Base-by-base conservation (phyloP, 2,113 vertebrate species). In the Pagrus major region DNA sequence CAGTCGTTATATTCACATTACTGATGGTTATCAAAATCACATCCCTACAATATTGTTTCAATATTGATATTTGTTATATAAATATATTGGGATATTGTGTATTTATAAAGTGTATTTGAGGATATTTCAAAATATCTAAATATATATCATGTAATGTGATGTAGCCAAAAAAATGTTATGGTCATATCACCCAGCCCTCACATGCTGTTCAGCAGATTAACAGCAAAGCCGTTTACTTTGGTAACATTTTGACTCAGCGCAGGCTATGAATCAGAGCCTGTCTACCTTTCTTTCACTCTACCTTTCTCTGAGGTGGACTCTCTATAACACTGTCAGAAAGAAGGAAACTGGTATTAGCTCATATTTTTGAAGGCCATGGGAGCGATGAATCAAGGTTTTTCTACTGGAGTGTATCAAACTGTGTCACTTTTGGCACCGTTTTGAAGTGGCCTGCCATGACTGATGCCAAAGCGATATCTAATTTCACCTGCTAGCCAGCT, bases 381-480 rank as follows among this genome's bases (percentile, higher is more conserved):
- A 52, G 55, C 63, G 68, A 85, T 80, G 71, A 69, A 77, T 81
- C 56, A 65, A 60, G 46, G 10, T 9, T 73, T 68, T 69, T 55
- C 31, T 44, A 14, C 39, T 14, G 44, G 58, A 56, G 35, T 78
- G 47, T 47, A 70, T 82, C 66, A 68, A 44, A 75, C 46, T 37
- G 29, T 77, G 73, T 59, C 81, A 85, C 35, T 69, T 78, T 41
- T 83, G 80, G 64, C 77, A 39, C 5, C 0, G 21, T 41, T 80
- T 11, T 69, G 54, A 76, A 82, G 35, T 49, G 33, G n/a, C n/a
- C 46, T 25, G 37, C 70, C 44, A 60, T 73, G 75, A 77, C 51
- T 65, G 77, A 81, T 83, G 49, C 65, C 69, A 51, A 86, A 63
- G 61, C 76, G 58, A 51, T 59, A 82, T 85, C 49, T 68, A 77